Evolutionary conservation across 1,140 invertebrate genomes (phyloP).

Genomic region (Brachionus asplanchnoidis): DNA sequence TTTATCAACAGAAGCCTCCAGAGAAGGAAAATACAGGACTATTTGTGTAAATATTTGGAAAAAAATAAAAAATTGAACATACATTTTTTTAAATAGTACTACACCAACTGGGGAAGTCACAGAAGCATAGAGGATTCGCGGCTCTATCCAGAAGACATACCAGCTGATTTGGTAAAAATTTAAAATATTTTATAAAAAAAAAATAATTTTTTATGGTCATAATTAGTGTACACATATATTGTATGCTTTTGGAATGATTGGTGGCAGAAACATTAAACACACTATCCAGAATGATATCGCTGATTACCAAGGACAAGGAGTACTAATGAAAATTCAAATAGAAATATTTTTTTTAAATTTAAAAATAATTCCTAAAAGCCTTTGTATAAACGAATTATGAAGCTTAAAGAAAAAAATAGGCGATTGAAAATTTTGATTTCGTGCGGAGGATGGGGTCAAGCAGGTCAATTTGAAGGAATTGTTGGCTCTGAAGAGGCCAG

Average conservation of each 20-base stretch:
- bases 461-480: constrained; percentile 32
- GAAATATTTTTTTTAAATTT: neutral
- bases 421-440: constrained; percentile 71
- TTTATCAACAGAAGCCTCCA: neutral
- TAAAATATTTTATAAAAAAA: neutral
- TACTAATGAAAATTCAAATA: neutral
- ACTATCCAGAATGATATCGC: constrained; percentile 30
- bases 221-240: constrained; percentile 39
- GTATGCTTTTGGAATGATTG: constrained; percentile 36
- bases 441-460: constrained; percentile 70
- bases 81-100: constrained; percentile 19
- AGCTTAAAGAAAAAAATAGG: constrained; percentile 66
- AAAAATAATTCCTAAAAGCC: neutral
- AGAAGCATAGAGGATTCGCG: constrained; percentile 17
- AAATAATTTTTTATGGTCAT: neutral
- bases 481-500: neutral
- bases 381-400: constrained; percentile 51
- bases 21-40: constrained; percentile 16
- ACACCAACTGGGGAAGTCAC: constrained; percentile 41
- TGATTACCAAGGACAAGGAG: constrained; percentile 24
- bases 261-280: neutral
- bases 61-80: neutral
- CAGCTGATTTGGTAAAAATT: constrained; percentile 23
- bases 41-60: constrained; percentile 1
- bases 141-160: constrained; percentile 36